Evolutionary conservation across 2,113 vertebrate genomes (phyloP).

Genomic region (Chascanopsetta lugubris): DNA sequence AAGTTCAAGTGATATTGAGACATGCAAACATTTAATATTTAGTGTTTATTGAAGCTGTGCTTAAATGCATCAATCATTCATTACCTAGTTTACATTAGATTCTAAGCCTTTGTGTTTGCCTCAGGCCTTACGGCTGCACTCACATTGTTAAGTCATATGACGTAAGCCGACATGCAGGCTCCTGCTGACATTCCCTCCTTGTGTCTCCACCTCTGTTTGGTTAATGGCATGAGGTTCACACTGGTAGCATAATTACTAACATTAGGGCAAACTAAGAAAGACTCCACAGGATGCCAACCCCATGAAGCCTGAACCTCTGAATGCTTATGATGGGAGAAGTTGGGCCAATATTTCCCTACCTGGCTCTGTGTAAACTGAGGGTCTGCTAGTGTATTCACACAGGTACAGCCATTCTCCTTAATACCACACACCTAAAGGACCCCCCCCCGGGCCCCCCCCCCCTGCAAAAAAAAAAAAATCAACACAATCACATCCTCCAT

Average conservation of each 20-base stretch:
- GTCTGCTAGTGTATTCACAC: constrained; percentile 54
- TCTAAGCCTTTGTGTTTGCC: constrained; percentile 2
- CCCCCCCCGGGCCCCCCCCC: too few species aligned
- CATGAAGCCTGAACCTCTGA: constrained; percentile 60
- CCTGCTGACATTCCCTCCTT: constrained; percentile 55
- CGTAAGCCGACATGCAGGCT: constrained; percentile 27
- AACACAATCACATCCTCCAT: constrained; percentile 71
- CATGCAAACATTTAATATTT: constrained; percentile 2
- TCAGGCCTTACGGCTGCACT: constrained; percentile 24
- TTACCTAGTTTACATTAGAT: constrained; percentile 26
- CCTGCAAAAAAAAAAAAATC: too few species aligned
- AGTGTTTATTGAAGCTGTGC: neutral
- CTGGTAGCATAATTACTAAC: constrained; percentile 79
- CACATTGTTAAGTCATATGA: constrained; percentile 32
- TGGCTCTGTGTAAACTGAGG: constrained; percentile 55
- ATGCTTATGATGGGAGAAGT: constrained; percentile 66
- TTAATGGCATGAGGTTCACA: constrained; percentile 69
- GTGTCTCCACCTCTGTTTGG: constrained; percentile 68
- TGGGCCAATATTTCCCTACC: constrained; percentile 52
- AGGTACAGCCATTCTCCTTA: constrained; percentile 48
- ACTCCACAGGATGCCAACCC: constrained; percentile 71
- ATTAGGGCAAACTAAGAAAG: constrained; percentile 74
- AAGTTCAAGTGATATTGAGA: constrained; percentile 6
- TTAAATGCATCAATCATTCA: constrained; percentile 10
- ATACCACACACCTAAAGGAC: constrained; percentile 69